Conservation (phyloP, 2,888 invertebrate genomes). For the Noctua fimbriata region DNA sequence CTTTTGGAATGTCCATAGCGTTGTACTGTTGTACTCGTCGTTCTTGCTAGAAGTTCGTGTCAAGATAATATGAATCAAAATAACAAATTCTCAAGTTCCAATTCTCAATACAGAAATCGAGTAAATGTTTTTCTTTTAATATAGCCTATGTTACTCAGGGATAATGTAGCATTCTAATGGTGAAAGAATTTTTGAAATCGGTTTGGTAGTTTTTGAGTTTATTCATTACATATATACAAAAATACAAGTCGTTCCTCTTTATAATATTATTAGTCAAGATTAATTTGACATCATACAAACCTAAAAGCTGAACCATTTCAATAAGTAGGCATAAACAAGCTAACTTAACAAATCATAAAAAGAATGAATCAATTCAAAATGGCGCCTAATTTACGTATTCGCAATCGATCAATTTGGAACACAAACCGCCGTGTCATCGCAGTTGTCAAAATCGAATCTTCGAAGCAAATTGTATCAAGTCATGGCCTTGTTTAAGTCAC, state of each 20-base stretch:
- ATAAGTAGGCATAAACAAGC: neutral
- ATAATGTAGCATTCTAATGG: no score
- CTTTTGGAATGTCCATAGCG: neutral
- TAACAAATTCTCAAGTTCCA: neutral
- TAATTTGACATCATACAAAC: neutral
- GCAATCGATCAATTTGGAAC: constrained; percentile 36
- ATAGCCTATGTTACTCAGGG: no score
- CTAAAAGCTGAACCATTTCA: neutral
- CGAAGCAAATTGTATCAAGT: constrained; percentile 83
- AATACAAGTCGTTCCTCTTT: no score
- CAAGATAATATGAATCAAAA: neutral
- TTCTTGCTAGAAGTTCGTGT: neutral
- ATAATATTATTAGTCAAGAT: neutral
- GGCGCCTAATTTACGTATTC: neutral
- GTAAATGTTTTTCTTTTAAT: no score
- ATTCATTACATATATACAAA: no score
- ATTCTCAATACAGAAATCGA: neutral
- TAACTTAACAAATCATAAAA: constrained; percentile 7
- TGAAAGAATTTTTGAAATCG: no score
- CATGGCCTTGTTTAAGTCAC: constrained; percentile 83
- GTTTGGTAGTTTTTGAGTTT: no score
- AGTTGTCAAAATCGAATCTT: constrained; percentile 71
- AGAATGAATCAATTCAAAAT: neutral
- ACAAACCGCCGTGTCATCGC: constrained; percentile 64
- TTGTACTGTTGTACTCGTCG: neutral